These are phyloP conservation scores for Platycheirus rosarum DNA, from an alignment of 2,888 invertebrate genomes.

Conservation along the genomic window DNA sequence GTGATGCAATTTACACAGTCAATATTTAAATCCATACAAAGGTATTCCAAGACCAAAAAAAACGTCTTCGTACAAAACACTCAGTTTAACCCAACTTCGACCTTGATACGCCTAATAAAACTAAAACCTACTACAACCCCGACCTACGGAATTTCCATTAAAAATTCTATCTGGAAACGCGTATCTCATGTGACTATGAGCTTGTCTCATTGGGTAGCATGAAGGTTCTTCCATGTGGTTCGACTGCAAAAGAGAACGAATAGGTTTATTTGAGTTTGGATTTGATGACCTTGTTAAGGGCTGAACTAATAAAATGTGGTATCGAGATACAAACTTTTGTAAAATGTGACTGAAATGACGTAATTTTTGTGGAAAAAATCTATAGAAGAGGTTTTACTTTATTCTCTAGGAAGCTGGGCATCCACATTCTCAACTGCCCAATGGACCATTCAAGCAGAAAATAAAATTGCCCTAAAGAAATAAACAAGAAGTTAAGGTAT, in stretches of 20 bases:
- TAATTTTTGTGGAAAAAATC: constrained; percentile 8
- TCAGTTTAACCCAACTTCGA: constrained; percentile 22
- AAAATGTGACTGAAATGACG: background rate
- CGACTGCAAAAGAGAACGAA: constrained; percentile 11
- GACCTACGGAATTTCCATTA: constrained; percentile 54
- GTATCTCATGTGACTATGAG: constrained; percentile 49
- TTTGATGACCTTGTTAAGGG: constrained; percentile 24
- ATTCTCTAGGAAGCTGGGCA: constrained; percentile 23
- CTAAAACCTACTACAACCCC: constrained; percentile 7
- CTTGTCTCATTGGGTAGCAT: constrained; percentile 18
- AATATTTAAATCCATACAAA: constrained; percentile 17
- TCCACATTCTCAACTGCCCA: constrained; percentile 19
- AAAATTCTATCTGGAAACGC: constrained; percentile 38
- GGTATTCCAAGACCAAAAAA: constrained; percentile 26
- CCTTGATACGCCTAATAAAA: constrained; percentile 57
- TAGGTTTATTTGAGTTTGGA: background rate
- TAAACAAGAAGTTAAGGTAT: constrained; percentile 31
- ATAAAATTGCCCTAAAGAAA: constrained; percentile 13
- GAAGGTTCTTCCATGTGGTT: constrained; percentile 10
- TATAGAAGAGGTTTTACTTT: constrained; percentile 28
- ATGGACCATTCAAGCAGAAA: constrained; percentile 34
- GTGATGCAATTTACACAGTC: constrained; percentile 6
- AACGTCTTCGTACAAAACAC: constrained; percentile 13
- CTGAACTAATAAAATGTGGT: constrained; percentile 23
- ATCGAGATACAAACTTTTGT: background rate